Evolutionary conservation across 2,113 vertebrate species (phyloP).

Genomic region (Herpetotheres cachinnans): DNA sequence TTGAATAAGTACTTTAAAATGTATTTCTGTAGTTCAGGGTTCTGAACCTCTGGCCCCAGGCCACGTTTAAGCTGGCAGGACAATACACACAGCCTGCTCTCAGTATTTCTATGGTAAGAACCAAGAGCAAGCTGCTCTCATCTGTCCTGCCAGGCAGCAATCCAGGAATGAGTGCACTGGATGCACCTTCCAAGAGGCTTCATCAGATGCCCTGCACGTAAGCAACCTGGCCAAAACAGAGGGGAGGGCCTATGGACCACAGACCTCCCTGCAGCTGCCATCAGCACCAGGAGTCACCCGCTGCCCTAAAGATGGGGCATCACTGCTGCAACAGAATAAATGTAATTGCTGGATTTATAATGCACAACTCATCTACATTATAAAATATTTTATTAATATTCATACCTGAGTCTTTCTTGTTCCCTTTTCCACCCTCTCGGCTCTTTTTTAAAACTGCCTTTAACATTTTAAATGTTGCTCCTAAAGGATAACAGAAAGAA

Average conservation of each 20-base stretch:
- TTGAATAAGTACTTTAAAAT: background rate
- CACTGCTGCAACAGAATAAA: background rate
- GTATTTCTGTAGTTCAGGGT: background rate
- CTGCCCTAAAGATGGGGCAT: accelerated
- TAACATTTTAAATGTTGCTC: slow-evolving; percentile 81
- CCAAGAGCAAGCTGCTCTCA: background rate
- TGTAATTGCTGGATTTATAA: background rate
- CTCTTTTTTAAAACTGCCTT: slow-evolving; percentile 97
- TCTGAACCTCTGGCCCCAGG: background rate
- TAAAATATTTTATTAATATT: background rate
- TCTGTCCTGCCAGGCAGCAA: accelerated
- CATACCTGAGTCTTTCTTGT: slow-evolving; percentile 92
- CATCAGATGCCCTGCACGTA: accelerated
- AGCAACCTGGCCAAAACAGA: accelerated
- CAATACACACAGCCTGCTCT: too few relatives aligned
- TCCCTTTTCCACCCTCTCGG: slow-evolving; percentile 90
- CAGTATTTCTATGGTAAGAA: background rate
- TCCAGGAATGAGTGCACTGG: accelerated
- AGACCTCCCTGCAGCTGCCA: accelerated
- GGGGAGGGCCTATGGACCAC: accelerated
- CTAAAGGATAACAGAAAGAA: slow-evolving; percentile 45
- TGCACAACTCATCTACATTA: background rate
- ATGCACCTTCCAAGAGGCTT: accelerated
- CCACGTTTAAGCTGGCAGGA: accelerated
- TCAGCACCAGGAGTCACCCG: background rate